phyloP scores from a whole-genome alignment of 2,797 vertebrate species.

The Lagodon rhomboides region DNA sequence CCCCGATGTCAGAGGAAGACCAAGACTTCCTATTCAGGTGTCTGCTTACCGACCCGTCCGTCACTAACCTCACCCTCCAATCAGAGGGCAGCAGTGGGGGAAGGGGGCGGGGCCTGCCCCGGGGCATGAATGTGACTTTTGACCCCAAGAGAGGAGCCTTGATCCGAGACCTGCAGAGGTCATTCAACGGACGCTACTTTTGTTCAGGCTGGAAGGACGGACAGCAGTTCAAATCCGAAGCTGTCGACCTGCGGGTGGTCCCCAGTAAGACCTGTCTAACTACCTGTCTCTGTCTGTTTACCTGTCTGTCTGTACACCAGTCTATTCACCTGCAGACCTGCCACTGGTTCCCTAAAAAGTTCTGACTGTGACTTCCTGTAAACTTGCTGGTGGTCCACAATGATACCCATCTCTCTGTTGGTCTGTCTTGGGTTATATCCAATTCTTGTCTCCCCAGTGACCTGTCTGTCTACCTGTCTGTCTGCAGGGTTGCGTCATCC shows the following conservation, averaged over 20 bases:
- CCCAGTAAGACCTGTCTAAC: conserved; percentile 81
- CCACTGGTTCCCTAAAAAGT: too few relatives aligned
- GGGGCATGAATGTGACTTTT: conserved; percentile 81
- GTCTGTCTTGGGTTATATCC: neutral
- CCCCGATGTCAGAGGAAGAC: conserved; percentile 70
- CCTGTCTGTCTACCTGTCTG: conserved; percentile 1
- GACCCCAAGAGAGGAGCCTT: conserved; percentile 82
- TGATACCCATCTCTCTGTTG: neutral
- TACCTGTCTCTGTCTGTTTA: neutral
- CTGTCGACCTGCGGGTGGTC: conserved; percentile 77
- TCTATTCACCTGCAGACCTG: neutral
- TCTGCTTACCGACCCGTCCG: conserved; percentile 85
- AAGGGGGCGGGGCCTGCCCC: conserved; percentile 28
- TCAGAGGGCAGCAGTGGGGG: accelerated
- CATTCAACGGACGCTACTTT: conserved; percentile 75
- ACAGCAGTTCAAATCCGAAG: conserved; percentile 42
- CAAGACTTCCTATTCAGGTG: conserved; percentile 85
- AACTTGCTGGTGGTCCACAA: too few relatives aligned
- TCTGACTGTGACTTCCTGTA: too few relatives aligned
- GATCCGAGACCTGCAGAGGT: conserved; percentile 75
- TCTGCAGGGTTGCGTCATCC: neutral
- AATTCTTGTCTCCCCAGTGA: neutral
- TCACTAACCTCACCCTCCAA: conserved; percentile 77
- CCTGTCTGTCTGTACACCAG: neutral
- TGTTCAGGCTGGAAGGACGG: conserved; percentile 80